Base-by-base conservation (phyloP, 2,113 vertebrate genomes). In the Fulmarus glacialis region DNA sequence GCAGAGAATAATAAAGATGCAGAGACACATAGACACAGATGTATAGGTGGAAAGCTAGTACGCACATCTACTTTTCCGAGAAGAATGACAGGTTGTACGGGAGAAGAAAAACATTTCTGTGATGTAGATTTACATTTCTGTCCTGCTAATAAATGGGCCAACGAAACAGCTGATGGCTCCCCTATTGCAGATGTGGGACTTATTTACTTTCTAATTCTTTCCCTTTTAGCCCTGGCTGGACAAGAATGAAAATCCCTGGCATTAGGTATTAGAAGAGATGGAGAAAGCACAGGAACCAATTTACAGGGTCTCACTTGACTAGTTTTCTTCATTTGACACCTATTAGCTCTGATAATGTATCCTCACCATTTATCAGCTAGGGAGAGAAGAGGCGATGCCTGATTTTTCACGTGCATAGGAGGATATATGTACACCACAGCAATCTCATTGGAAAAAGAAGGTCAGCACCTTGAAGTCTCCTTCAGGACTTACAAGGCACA, bases 281-380 rank as follows among this genome's bases (percentile, higher is more conserved):
- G 97, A 94, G 94, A 97, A 97, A 97, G 95, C 94, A 96, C 90
- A 97, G 96, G 97, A 99, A 98, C 97, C 98, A 98, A 99, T 99
- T 99, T 98, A 97, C 97, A 89, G 94, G 87, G 98, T 99, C 98
- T 99, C 98, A 98, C 98, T 98, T 98, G 98, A 98, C 98, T 99
- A 98, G 98, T 98, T 99, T 99, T 99, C 98, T 99, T 99, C 98
- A 99, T 99, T 99, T 99, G 98, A 98, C 98, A 99, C 98, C 98
- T 98, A 99, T 99, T 99, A 99, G 98, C 97, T 99, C 97, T 98
- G 98, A 99, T 99, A 99, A 99, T 99, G 97, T 99, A 98, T 99
- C 97, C 98, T 98, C 97, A 98, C 98, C 97, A 98, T 99, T 99
- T 99, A 98, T 97, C 97, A 89, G 87, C 96, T 96, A 88, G 96